Base-by-base conservation (phyloP, 2,888 invertebrate species). In the Xestoiulus laeticollis region DNA sequence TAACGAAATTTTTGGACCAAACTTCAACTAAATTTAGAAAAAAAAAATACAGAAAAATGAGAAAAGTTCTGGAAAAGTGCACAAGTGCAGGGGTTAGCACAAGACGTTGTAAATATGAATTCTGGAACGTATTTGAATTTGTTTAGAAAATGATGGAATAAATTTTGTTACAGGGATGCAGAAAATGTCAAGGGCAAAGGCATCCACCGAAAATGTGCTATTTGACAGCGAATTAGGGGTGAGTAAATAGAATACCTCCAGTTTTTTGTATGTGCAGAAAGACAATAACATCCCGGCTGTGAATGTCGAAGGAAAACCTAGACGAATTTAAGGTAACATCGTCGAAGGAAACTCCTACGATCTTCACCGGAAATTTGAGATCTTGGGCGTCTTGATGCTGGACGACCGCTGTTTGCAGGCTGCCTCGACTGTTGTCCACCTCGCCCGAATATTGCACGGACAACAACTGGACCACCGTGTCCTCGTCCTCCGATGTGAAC, bases 221-320 rank as follows among this genome's bases (percentile, higher is more conserved):
- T 26, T 68, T 68, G 68, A n/a, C 68, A 68, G 68, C 68, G 68
- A 68, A 30, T 14, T 22, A 78, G 30, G 78, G 30, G 22, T 78
- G 78, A 26, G 68, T 10, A 78, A 26, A 1, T 5, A 14, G 78
- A 78, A 30, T 78, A 78, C 99, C 99, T 88, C 99, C 99, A 87
- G 99, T 99, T 93, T 99, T 99, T 93, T 99, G 99, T 92, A 99
- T 99, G 92, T 99, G 99, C 90, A 99, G 93, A 94, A 99, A 95
- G 87, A 99, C 99, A 94, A 99, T 96, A 88, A 99, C 99, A 93
- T 99, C 99, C 91, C 97, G 96, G 16, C 96, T 96, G 92, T 96
- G 96, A 93, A 97, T 96, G 92, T 97, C 96, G 93, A 97, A 97
- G 91, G 96, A 94, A 92, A 96, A 96, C 93, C 91, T 89, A 88